Evolutionary conservation across 2,888 invertebrate species (phyloP), one percentile per base, ranked within the genome.

Genomic region (Eupithecia inturbata): DNA sequence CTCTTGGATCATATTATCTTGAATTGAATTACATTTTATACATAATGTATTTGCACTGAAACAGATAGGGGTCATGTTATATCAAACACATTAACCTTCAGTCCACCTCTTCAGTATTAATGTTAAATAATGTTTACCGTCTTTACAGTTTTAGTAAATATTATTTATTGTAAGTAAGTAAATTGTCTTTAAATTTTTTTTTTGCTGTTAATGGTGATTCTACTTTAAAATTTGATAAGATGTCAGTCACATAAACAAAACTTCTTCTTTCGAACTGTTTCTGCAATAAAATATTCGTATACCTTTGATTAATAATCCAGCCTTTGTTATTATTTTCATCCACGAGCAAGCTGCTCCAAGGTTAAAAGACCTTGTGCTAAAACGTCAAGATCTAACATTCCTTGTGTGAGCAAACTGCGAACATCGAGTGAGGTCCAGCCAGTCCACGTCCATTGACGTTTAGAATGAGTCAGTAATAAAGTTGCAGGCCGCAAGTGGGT

Each of bases 401-500:
- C 57, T 57, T 14, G 57, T 14, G 57, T 26, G 26, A 57, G 57
- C 57, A 26, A 68, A 69, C 62, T 75, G 22, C 39, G 72, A 70
- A 63, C 68, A 74, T 63, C 70, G 70, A 79, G 80, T 76, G 76
- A 80, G 80, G 81, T 81, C 39, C 66, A 64, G 62, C 22, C 39
- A 39, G 66, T 66, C 36, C 66, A 66, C 66, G 66, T 66, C 80
- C 82, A 82, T 87, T 85, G 82, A 86, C 87, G 84, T 86, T 85
- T 84, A 81, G 88, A 87, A 88, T 92, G 92, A 92, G 89, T 93
- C 91, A 91, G 83, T 86, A 83, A 82, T 82, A 87, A 87, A 87
- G 85, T 87, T 86, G 87, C 86, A 85, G 83, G 85, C 87, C 88
- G 87, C 91, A 93, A 93, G 91, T 93, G 89, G 92, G 93, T 87